Conservation (phyloP, 2,888 invertebrate genomes). For the Flexamia atlantica region DNA sequence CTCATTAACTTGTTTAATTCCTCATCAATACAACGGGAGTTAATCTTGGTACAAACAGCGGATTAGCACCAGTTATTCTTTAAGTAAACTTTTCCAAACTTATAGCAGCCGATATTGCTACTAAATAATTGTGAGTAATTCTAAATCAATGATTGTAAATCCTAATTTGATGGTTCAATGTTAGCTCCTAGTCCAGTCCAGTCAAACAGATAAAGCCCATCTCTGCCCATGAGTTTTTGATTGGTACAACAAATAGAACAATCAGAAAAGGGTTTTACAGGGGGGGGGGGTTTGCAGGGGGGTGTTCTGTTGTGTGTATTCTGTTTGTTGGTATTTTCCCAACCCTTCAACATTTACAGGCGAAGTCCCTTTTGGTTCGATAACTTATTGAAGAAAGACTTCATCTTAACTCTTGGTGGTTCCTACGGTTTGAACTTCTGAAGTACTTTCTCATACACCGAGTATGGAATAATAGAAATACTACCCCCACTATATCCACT, state of each 20-base stretch:
- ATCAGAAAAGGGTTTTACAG: too few species aligned
- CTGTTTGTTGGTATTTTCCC: too few species aligned
- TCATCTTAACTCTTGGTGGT: neutral
- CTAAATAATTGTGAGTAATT: constrained; percentile 9
- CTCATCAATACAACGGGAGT: too few species aligned
- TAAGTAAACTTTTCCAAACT: neutral
- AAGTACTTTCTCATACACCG: neutral
- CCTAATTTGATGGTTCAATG: neutral
- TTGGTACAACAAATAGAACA: constrained; percentile 21
- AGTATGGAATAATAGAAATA: constrained; percentile 20
- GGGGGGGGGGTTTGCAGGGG: too few species aligned
- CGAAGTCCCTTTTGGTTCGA: constrained; percentile 3
- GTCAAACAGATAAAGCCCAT: constrained; percentile 17
- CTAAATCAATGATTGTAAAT: neutral
- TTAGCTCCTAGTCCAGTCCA: constrained; percentile 15
- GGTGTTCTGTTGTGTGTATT: too few species aligned
- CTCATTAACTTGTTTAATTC: too few species aligned
- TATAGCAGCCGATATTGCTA: constrained; percentile 12
- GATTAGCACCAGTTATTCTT: constrained; percentile 2
- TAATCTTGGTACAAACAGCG: too few species aligned
- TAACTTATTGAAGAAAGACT: constrained; percentile 10
- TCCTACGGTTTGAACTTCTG: neutral
- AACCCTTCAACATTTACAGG: constrained; percentile 19
- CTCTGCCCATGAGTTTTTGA: constrained; percentile 34
- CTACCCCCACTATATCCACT: constrained; percentile 20